Base-by-base conservation (phyloP, 2,113 vertebrate species). In the Pomatostomus ruficeps region DNA sequence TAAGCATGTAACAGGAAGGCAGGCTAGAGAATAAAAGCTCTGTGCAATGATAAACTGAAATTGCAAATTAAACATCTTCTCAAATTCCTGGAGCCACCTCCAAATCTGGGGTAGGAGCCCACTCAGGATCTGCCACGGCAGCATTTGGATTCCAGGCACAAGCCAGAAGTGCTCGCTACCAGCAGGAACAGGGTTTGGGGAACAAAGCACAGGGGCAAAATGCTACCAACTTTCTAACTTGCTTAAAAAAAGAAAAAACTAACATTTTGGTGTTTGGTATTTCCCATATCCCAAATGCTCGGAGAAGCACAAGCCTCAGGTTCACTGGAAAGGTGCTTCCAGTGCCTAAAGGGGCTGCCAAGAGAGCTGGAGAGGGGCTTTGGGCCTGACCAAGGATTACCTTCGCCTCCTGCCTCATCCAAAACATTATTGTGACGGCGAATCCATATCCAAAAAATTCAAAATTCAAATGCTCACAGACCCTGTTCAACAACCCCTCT, bases 81-180 rank as follows among this genome's bases (percentile, higher is more conserved):
- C 61, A 21, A 36, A 73, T 57, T 78, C 63, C n/a, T 29, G 35
- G 13, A 33, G 62, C 42, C 57, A 55, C 42, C 43, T 65, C 63
- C 77, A 81, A 65, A 82, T 51, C 61, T 54, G 29, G 9, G 18
- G 35, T 25, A 65, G 4, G 6, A 78, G 20, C 43, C 31, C 61
- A 38, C 18, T 81, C 73, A 58, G 46, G 43, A 65, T 28, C n/a
- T 18, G 35, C 1, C 1, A 84, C 0, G 0, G 55, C 9, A 4
- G 57, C n/a, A 52, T 76, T 20, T 57, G 78, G 67, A 80, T 73
- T 70, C 67, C 19, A 81, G 36, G 62, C 73, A 89, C 57, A 80
- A 75, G 36, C 38, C 62, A 29, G 51, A 35, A 33, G 23, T 5
- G 8, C 25, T 68, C 0, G 0, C 48, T 89, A 68, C 57, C 46